These are phyloP conservation scores for Polyommatus icarus DNA, from an alignment of 2,888 invertebrate species.

Conservation along the genomic window DNA sequence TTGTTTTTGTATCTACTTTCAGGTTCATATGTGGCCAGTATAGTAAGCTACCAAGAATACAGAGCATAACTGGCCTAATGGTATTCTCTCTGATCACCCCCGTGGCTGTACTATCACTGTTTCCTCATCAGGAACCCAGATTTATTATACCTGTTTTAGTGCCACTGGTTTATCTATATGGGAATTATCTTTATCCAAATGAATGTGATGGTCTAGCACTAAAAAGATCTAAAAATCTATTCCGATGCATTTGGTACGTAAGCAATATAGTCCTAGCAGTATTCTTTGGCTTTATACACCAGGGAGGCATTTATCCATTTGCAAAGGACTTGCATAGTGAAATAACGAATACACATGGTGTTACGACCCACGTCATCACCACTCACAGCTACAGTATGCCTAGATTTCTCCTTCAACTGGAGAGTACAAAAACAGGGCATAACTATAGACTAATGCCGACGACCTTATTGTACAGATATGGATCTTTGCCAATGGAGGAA, in stretches of 20 bases:
- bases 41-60: constrained; percentile 86
- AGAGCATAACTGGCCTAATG: constrained; percentile 90
- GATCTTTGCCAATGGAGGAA: constrained; percentile 80
- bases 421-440: constrained; percentile 81
- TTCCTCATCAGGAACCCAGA: constrained; percentile 96
- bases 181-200: constrained; percentile 74
- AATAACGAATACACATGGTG: constrained; percentile 65
- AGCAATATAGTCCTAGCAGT: constrained; percentile 84
- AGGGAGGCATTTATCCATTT: constrained; percentile 89
- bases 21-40: constrained; percentile 84
- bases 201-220: constrained; percentile 56
- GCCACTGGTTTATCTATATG: constrained; percentile 88
- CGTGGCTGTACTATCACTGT: constrained; percentile 86
- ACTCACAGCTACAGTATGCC: constrained; percentile 90
- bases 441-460: constrained; percentile 83
- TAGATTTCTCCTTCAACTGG: constrained; percentile 84
- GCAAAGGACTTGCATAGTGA: constrained; percentile 83
- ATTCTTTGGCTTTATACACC: constrained; percentile 94
- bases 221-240: constrained; percentile 59
- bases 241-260: constrained; percentile 83
- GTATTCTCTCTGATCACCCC: constrained; percentile 87
- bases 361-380: constrained; percentile 84
- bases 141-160: constrained; percentile 92
- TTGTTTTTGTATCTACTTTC: constrained; percentile 44
- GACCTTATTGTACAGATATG: constrained; percentile 86